Evolutionary conservation across 2,888 invertebrate species (phyloP), one percentile per base, ranked within the genome.

Genomic region (Meliscaeva auricollis): DNA sequence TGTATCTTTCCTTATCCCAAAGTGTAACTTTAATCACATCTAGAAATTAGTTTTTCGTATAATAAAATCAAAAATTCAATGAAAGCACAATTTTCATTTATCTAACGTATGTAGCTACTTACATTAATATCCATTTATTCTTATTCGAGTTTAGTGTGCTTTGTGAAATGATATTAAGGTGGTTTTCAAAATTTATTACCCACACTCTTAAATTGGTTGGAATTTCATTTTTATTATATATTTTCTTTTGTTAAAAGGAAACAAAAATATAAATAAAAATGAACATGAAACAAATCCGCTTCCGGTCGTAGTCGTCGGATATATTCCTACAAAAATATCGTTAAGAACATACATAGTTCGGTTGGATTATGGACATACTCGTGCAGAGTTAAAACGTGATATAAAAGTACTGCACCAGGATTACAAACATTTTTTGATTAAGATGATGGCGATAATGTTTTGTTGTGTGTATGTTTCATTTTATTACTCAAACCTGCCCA

Each of bases 311-410:
- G 8, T 8, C 9, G 13, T 13, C 15, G 56, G 38, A 58, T 20
- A 20, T 58, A 8, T 7, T 22, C 50, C 9, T 5, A 48, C 9
- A 26, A 3, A 2, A 26, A 4, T 26, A 26, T 26, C 1, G 4
- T 17, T 15, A 38, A 58, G n/a, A n/a, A n/a, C n/a, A n/a, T n/a
- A n/a, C n/a, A 38, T 56, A 56, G 58, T 58, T 58, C 17, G 4
- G 38, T 20, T 58, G 9, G 58, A 20, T 58, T 58, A 22, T 22
- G 35, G 20, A 38, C 17, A n/a, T n/a, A 13, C 2, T 60, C 3
- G 22, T 15, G 22, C 20, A n/a, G 22, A 60, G 2, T 26, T 6
- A 15, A 56, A 52, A 58, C 58, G 62, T 44, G 60, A 38, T n/a
- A 41, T 22, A 60, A 58, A 38, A 35, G 17, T 38, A 56, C 17